These are phyloP conservation scores for Stomatorhinus ivindoensis DNA, from an alignment of 2,113 vertebrate genomes.

Conservation along the genomic window DNA sequence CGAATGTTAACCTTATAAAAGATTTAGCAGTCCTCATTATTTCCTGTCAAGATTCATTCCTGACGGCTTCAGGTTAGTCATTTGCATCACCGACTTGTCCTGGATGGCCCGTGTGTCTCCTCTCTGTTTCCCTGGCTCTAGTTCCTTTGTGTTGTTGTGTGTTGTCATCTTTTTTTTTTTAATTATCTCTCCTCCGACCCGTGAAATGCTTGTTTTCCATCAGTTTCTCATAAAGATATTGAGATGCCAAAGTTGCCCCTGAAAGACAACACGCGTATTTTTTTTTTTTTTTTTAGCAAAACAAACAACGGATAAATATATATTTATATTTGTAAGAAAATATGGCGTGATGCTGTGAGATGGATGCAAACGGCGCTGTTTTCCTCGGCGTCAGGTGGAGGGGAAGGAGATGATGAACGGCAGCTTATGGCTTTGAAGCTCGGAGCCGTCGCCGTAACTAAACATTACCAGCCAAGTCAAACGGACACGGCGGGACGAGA, in stretches of 20 bases:
- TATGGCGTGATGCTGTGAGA: background rate
- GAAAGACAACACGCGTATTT: constrained; percentile 47
- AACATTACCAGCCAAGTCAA: constrained; percentile 24
- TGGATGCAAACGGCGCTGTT: background rate
- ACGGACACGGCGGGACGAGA: constrained; percentile 24
- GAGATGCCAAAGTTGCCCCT: constrained; percentile 63
- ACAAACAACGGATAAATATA: constrained; percentile 16
- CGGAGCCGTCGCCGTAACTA: constrained; percentile 4
- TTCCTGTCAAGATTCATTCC: constrained; percentile 96
- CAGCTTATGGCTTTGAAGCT: constrained; percentile 32
- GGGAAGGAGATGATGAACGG: background rate
- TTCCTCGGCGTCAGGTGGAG: background rate
- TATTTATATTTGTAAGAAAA: constrained; percentile 13
- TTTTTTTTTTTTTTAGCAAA: constrained; percentile 47
- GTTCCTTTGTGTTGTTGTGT: constrained; percentile 48
- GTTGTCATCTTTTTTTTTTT: constrained; percentile 48
- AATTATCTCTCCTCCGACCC: constrained; percentile 34
- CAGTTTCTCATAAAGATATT: constrained; percentile 52
- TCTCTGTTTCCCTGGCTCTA: constrained; percentile 10
- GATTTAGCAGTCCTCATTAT: constrained; percentile 99
- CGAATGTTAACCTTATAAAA: constrained; percentile 99
- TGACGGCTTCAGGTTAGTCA: constrained; percentile 79
- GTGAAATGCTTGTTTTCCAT: constrained; percentile 51
- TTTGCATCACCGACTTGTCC: constrained; percentile 84
- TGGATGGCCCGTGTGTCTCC: constrained; percentile 38